Base-by-base conservation (phyloP, 2,797 vertebrate genomes). In the Bufotes viridis region DNA sequence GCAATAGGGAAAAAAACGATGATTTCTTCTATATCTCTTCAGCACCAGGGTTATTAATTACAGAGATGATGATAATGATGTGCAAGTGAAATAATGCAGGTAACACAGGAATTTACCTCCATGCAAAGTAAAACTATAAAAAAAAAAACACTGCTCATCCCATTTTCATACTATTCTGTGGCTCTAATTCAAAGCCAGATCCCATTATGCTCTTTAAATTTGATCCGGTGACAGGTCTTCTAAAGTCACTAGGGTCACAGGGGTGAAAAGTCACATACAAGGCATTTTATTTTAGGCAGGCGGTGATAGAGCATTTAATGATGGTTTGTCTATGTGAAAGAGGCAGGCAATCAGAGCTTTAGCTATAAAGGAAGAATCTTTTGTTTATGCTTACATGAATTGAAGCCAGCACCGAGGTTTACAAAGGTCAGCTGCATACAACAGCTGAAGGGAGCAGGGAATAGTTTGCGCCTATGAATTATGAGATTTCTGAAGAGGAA, bases 321-420 rank as follows among this genome's bases (percentile, higher is more conserved):
- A 81, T 60, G 57, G 26, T 81, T 51, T 49, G 63, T 42, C 61
- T 61, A 81, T 63, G 78, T 81, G 78, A 18, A 63, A 63, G 58
- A 61, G 78, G 58, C 34, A 22, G 78, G 63, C 17, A 61, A 61
- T 61, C 58, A 42, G 17, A 22, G 9, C 13, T 22, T 22, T 29
- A 42, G 78, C 58, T 49, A 61, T 22, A 61, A 81, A 81, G 58
- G 78, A 81, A 42, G 78, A 63, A 42, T 81, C 57, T 61, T 61
- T 63, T 81, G 78, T 81, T 81, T 81, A 63, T 63, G 58, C 78
- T 63, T 81, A 81, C 78, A 42, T 61, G 58, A 61, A 81, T 63
- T 34, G 58, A 81, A 81, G 29, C 58, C 18, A 8, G 78, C 3
- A 20, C 57, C 13, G 78, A 81, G 78, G 78, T 63, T 61, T 81